Evolutionary conservation across 2,113 vertebrate genomes (phyloP), one percentile per base, ranked within the genome.

Genomic region (Megaptera novaeangliae): DNA sequence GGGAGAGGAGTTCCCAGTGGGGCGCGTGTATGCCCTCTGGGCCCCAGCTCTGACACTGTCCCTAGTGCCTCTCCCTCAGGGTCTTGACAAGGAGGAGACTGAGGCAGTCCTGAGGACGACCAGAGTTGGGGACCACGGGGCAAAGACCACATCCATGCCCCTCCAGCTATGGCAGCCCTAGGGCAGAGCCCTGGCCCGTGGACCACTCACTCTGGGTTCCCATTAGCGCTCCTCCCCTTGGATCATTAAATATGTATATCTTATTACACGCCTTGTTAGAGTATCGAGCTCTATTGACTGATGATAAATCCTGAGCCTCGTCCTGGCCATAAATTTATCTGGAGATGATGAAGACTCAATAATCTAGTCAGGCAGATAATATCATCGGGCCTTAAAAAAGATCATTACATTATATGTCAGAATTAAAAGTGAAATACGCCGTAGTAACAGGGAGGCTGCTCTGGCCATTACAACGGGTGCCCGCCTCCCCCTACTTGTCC

Each of bases 221-320:
- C 91, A 83, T 97, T 96, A 93, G 89, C 25, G 21, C 96, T 81
- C 96, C 98, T 95, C 97, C 96, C 99, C 99, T 99, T 98, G 99
- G 99, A 99, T 99, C 99, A 99, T 99, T 99, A 99, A 99, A 99
- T 99, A 99, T 99, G 99, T 99, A 99, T 99, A 99, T 99, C 99
- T 99, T 99, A 99, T 99, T 99, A 99, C 99, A 99, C 98, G 99
- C 98, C 99, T 99, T 99, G 98, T 99, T 99, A 99, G 98, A 98
- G 98, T 99, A 99, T 99, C 98, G 98, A 99, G 98, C 98, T 99
- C 99, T 98, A 99, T 99, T 99, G 99, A 99, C 99, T 99, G 99
- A 99, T 99, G 99, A 99, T 99, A 99, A 99, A 99, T 99, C 99
- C 99, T 98, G 98, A 98, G 98, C 98, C 98, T 99, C 98, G 98